Base-by-base conservation (phyloP, 1,140 invertebrate genomes). In the Vanessa tameamea region DNA sequence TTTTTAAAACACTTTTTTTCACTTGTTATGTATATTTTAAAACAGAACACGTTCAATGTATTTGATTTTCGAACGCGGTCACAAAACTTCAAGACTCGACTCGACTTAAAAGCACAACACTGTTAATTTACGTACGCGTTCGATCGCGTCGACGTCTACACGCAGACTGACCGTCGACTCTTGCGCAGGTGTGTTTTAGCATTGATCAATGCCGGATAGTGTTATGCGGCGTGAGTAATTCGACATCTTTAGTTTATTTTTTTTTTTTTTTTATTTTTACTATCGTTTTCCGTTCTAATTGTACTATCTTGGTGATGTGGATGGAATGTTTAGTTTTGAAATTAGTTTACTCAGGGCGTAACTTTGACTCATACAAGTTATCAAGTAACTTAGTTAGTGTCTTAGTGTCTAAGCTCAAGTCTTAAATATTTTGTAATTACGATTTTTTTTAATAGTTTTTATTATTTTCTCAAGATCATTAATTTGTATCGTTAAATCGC, bases 121-220 rank as follows among this genome's bases (percentile, higher is more conserved):
- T 11, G 14, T 61, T 16, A 15, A 2, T 1, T 0, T 0, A 15
- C 12, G 11, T 4, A 61, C 73, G 26, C 78, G 73, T 75, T 55
- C 76, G 76, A 63, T 15, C 67, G 68, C 50, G 15, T 11, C 69
- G 68, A 51, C 53, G 47, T 69, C 47, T 47, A 15, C 16, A 31
- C 43, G 73, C 15, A 77, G 74, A 79, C 81, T 82, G 75, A 78
- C 73, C 47, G 79, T 67, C 71, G 47, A 75, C 78, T 72, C 82
- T n/a, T 5, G 70, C 79, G 85, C 81, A 81, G 81, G 80, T 85
- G 82, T 73, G 63, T 76, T 79, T 80, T 66, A 82, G 64, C 69
- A 61, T 53, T 66, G 75, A 74, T 77, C 78, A 74, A 75, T 80
- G 59, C 57, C 59, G 82, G 79, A 82, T 31, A 74, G 81, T 43